Evolutionary conservation across 2,797 vertebrate species (phyloP), one percentile per base, ranked within the genome.

Genomic region (Betta splendens): DNA sequence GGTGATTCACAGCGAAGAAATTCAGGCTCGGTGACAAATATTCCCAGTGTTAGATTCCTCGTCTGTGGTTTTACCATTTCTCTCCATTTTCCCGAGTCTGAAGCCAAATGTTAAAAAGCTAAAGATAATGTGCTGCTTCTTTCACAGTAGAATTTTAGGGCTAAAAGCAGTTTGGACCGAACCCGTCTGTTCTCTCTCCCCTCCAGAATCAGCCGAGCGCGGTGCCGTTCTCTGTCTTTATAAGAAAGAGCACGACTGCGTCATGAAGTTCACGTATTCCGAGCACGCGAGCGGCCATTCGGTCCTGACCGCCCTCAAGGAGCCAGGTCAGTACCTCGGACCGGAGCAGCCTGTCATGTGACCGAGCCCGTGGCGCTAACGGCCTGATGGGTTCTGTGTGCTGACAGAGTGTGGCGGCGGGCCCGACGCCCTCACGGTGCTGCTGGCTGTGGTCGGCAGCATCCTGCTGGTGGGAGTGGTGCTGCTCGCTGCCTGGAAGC

Each of bases 261-360:
- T 98, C 71, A 98, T 98, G 96, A 95, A 95, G 85, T 99, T 99
- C 86, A 98, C 94, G 0, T 98, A 98, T 50, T 81, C 80, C 0
- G 98, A 98, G 81, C 95, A 98, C 72, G 86, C 92, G 83, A 95
- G 86, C 3, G 98, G 97, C 29, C 94, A 78, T 52, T 97, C 96
- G 51, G 79, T 96, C 83, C 94, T 99, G 77, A 94, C 93, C 0
- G 93, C 96, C 7, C 95, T 99, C 20, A 92, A 90, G 67, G 94
- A 98, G 73, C 95, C 97, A 90, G 97, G 97, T 98, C 72, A 69
- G 90, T 75, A 12, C 23, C 5, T 7, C n/a, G 5, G 13, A 33
- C 25, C n/a, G n/a, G n/a, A n/a, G n/a, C n/a, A n/a, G n/a, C n/a
- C n/a, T n/a, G n/a, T n/a, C n/a, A n/a, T n/a, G n/a, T n/a, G n/a